Percentiles rank a stretch among this genome's conserved stretches.
These are phyloP conservation scores for Lepidurus arcticus DNA, from an alignment of 1,140 invertebrate species.

Conservation along the genomic window DNA sequence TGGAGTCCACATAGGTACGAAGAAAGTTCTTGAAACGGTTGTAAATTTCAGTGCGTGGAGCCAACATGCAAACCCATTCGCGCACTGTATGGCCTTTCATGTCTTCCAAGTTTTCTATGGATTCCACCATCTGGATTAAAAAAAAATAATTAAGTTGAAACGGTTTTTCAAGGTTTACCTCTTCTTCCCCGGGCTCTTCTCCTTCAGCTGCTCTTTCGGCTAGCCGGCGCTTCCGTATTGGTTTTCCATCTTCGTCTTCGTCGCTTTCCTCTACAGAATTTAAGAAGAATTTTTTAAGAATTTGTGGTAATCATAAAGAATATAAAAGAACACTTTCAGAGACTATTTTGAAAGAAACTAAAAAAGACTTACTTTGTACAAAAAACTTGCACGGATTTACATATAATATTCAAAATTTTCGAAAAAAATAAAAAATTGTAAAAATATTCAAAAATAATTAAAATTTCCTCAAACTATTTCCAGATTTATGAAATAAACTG, in stretches of 20 bases:
- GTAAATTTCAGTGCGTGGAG: slow-evolving; percentile 90
- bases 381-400: no score
- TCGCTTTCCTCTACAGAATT: slow-evolving; percentile 48
- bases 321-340: no score
- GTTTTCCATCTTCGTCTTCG: slow-evolving; percentile 60
- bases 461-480: no score
- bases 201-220: slow-evolving; percentile 82
- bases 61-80: slow-evolving; percentile 95
- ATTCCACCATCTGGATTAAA: slow-evolving; percentile 71
- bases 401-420: neutral
- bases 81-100: slow-evolving; percentile 82
- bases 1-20: slow-evolving; percentile 78
- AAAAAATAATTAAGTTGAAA: neutral
- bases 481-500: no score
- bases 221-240: slow-evolving; percentile 64
- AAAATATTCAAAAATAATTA: no score
- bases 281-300: no score
- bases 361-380: no score
- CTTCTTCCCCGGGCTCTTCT: slow-evolving; percentile 63
- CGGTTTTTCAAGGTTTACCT: slow-evolving; percentile 45
- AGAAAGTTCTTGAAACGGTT: slow-evolving; percentile 96
- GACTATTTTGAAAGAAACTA: no score
- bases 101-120: slow-evolving; percentile 96
- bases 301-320: no score
- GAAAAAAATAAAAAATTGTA: no score